phyloP scores from a whole-genome alignment of 2,113 vertebrate species.

The Oplegnathus fasciatus region DNA sequence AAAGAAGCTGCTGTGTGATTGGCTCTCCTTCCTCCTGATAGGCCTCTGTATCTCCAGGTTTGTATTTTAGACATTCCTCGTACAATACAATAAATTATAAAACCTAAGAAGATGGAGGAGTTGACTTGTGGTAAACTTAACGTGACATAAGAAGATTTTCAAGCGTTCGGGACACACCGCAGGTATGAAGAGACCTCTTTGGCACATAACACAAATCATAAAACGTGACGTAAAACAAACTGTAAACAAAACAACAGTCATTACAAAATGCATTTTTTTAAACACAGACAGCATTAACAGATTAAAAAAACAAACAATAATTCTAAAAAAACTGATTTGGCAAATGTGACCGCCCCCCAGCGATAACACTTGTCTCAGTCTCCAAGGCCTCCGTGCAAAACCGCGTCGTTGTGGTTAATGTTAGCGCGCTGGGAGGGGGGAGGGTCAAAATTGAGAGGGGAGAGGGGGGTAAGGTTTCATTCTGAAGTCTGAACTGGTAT shows the following conservation, averaged over 20 bases:
- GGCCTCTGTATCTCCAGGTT: constrained; percentile 32
- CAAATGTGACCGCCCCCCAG: constrained; percentile 68
- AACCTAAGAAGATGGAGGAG: constrained; percentile 32
- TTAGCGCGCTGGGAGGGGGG: constrained; percentile 16
- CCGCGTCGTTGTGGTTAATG: constrained; percentile 66
- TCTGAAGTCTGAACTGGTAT: constrained; percentile 35
- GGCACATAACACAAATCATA: constrained; percentile 81
- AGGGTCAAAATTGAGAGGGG: not conserved
- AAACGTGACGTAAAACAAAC: constrained; percentile 47
- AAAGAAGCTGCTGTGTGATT: constrained; percentile 63
- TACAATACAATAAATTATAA: constrained; percentile 64
- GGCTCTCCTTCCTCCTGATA: constrained; percentile 38
- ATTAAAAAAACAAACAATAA: constrained; percentile 37
- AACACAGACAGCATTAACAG: constrained; percentile 61
- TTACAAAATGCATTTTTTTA: constrained; percentile 59
- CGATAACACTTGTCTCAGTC: constrained; percentile 76
- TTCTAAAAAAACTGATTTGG: constrained; percentile 71
- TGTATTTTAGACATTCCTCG: constrained; percentile 33
- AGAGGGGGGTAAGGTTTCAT: not conserved
- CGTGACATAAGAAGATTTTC: constrained; percentile 35
- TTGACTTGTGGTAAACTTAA: constrained; percentile 59
- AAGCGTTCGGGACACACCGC: constrained; percentile 64
- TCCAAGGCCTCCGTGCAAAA: constrained; percentile 82
- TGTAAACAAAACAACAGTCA: constrained; percentile 69
- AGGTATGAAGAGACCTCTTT: constrained; percentile 80